A percentile compares a stretch with the other conserved stretches of the same genome.
These are phyloP conservation scores for Danio rerio DNA, from an alignment of 2,113 vertebrate genomes.

Conservation along the genomic window DNA sequence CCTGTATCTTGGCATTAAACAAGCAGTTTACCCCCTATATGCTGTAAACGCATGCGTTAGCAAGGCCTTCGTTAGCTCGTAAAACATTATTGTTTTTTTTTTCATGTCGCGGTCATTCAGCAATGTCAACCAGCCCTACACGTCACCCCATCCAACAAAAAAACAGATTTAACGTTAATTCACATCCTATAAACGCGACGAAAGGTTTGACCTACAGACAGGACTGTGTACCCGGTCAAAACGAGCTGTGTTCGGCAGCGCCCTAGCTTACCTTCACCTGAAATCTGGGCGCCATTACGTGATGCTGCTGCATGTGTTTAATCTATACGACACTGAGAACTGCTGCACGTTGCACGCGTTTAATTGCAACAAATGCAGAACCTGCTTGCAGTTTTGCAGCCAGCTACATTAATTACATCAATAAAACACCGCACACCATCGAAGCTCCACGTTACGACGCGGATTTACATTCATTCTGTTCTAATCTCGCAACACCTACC, in stretches of 20 bases:
- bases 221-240: background rate
- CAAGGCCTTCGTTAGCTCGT: background rate
- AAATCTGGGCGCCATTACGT: constrained; percentile 78
- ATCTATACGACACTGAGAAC: background rate
- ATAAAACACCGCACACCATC: background rate
- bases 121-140: constrained; percentile 72
- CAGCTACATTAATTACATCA: background rate
- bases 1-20: background rate
- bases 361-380: background rate
- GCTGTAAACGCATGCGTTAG: background rate
- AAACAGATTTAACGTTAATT: background rate
- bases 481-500: background rate
- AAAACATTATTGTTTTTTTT: background rate
- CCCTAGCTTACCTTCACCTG: constrained; percentile 81
- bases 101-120: constrained; percentile 64
- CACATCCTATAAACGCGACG: background rate
- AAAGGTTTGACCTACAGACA: background rate
- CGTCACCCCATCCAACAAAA: constrained; percentile 34
- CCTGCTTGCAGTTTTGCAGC: background rate
- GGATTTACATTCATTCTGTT: background rate
- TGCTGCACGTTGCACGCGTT: background rate
- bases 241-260: constrained; percentile 44
- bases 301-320: constrained; percentile 33
- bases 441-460: background rate
- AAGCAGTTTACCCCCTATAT: background rate